Conservation (phyloP, 2,888 invertebrate genomes). For the Ectropis crepuscularia region DNA sequence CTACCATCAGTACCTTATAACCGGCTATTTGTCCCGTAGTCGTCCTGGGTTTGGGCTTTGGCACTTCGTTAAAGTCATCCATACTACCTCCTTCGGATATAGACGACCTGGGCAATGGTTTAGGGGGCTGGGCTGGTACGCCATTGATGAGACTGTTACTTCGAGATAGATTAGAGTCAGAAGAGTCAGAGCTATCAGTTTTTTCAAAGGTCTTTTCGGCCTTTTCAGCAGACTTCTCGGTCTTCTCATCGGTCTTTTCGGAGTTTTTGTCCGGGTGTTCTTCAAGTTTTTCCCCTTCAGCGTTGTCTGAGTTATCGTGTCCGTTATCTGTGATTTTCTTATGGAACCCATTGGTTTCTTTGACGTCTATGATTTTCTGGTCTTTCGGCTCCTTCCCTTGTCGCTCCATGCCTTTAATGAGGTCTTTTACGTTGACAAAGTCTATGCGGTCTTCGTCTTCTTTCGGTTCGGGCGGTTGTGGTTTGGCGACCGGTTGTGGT, state of each 20-base stretch:
- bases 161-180: conserved; percentile 64
- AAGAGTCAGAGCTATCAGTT: conserved; percentile 67
- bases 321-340: conserved; percentile 69
- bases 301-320: conserved; percentile 50
- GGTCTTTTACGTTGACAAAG: conserved; percentile 84
- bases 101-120: conserved; percentile 92
- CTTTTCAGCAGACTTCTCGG: conserved; percentile 31
- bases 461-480: conserved; percentile 56
- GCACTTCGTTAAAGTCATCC: conserved; percentile 75
- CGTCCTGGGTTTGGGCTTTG: conserved; percentile 89
- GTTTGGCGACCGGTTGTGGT: conserved; percentile 54
- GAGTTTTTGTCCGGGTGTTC: neutral
- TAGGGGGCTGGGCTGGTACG: conserved; percentile 85
- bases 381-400: conserved; percentile 61
- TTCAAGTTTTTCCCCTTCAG: conserved; percentile 8
- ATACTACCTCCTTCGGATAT: conserved; percentile 87
- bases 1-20: conserved; percentile 88
- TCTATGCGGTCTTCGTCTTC: conserved; percentile 80
- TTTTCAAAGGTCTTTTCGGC: conserved; percentile 58
- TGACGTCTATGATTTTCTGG: conserved; percentile 50
- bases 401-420: conserved; percentile 87
- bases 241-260: conserved; percentile 40
- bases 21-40: conserved; percentile 87
- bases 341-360: conserved; percentile 73
- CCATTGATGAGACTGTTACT: conserved; percentile 77